Conservation (phyloP, 2,797 vertebrate genomes). For the Lates japonicus region DNA sequence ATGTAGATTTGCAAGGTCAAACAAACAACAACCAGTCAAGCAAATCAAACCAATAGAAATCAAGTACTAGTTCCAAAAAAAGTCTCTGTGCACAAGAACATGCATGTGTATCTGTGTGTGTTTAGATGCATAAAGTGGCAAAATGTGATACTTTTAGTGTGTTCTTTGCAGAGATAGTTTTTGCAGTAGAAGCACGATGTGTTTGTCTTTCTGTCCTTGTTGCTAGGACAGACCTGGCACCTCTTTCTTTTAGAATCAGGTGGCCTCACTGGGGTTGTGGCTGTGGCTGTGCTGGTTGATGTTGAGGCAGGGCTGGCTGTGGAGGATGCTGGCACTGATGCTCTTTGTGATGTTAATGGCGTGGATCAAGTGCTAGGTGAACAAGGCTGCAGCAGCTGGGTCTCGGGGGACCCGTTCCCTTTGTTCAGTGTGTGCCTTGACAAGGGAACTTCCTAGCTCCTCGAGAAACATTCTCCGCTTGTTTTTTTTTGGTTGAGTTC, state of each 20-base stretch:
- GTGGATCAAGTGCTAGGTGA: constrained; percentile 1
- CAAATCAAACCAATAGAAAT: constrained; percentile 12
- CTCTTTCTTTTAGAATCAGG: constrained; percentile 29
- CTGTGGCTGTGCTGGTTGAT: constrained; percentile 7
- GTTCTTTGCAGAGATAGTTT: constrained; percentile 14
- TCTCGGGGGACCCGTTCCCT: neutral
- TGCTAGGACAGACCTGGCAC: constrained; percentile 31
- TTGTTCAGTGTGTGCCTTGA: constrained; percentile 26
- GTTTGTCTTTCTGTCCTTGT: constrained; percentile 13
- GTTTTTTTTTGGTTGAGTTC: no score
- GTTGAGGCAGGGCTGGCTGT: constrained; percentile 18
- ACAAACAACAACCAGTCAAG: constrained; percentile 30
- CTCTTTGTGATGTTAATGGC: neutral
- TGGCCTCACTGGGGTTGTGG: constrained; percentile 9
- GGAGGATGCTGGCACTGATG: neutral
- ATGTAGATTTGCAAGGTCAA: constrained; percentile 20
- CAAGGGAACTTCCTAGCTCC: constrained; percentile 16
- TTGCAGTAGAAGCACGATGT: constrained; percentile 2
- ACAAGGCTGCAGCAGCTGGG: constrained; percentile 4
- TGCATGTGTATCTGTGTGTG: constrained; percentile 1
- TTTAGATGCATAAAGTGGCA: constrained; percentile 20
- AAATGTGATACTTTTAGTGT: constrained; percentile 5
- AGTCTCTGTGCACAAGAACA: neutral
- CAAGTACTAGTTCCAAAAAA: neutral
- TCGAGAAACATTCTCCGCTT: constrained; percentile 17